Evolutionary conservation across 2,888 invertebrate genomes (phyloP), one percentile per base, ranked within the genome.

Genomic region (Odontomyia ornata): DNA sequence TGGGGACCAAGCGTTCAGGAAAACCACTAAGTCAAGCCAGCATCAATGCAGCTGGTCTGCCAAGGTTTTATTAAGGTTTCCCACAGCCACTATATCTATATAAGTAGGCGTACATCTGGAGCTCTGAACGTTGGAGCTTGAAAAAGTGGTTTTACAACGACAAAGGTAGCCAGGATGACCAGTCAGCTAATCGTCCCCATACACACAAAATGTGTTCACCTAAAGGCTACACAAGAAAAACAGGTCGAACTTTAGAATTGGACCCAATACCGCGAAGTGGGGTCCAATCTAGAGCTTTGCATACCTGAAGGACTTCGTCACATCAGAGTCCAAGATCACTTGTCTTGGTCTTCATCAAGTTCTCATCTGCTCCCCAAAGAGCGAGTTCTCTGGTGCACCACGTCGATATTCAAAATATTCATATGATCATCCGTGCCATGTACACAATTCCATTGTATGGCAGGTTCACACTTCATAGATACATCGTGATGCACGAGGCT

Each of bases 401-500:
- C 46, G 69, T 47, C 69, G 69, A 25, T 69, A 43, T 69, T 23
- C 47, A 69, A 9, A 47, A 47, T 69, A 69, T 69, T 18, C 69
- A 69, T 69, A 47, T 67, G 67, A 9, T 25, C n/a, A 64, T 28
- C n/a, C 69, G 21, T 0, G 25, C 47, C 1, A 21, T 67, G 43
- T 46, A 69, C n/a, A 69, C 46, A 69, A 69, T 69, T 18, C 69
- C 18, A 73, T 15, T 36, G 36, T 36, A 36, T 36, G 36, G 36
- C 36, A 36, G 36, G 57, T 57, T 73, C 73, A 73, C 73, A 73
- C 73, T 73, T 73, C 73, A 60, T 23, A 73, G 36, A 36, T 23
- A 36, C 36, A 57, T 73, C 43, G 73, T 13, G 36, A 73, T 73
- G 73, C 73, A 73, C 73, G 73, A 73, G 57, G 73, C 60, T 36